Percentiles rank a stretch among this genome's conserved stretches.
These are phyloP conservation scores for Agriotes lineatus DNA, from an alignment of 2,888 invertebrate species.

Conservation along the genomic window DNA sequence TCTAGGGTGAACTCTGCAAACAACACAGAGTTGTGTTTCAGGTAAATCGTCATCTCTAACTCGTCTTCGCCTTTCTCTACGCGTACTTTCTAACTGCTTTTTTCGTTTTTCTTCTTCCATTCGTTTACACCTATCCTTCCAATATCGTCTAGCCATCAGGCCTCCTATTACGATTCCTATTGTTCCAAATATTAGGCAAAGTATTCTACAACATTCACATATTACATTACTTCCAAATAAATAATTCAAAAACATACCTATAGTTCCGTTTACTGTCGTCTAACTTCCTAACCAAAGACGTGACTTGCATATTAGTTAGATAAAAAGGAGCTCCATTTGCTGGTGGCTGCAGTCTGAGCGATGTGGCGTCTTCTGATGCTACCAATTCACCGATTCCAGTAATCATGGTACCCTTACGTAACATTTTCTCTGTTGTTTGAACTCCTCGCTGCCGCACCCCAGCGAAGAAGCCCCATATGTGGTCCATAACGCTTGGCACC, in stretches of 20 bases:
- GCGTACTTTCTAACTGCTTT: conserved; percentile 74
- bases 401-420: conserved; percentile 83
- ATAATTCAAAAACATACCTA: too few relatives aligned
- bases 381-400: conserved; percentile 85
- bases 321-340: conserved; percentile 79
- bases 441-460: conserved; percentile 86
- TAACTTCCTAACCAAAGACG: conserved; percentile 79
- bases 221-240: too few relatives aligned
- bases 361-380: conserved; percentile 70
- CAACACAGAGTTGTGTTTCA: conserved; percentile 81
- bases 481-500: conserved; percentile 80
- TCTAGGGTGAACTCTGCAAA: conserved; percentile 87
- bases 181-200: conserved; percentile 70
- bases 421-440: conserved; percentile 89
- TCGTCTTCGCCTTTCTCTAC: conserved; percentile 75
- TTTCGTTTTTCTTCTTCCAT: conserved; percentile 72
- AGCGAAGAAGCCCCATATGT: conserved; percentile 87
- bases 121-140: conserved; percentile 68
- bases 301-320: conserved; percentile 83
- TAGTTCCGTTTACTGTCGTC: conserved; percentile 78
- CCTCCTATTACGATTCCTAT: conserved; percentile 69
- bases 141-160: conserved; percentile 67
- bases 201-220: too few relatives aligned
- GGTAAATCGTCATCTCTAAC: conserved; percentile 74
- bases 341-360: conserved; percentile 80